Evolutionary conservation across 2,113 vertebrate genomes (phyloP).

Genomic region (Perca schrenkii): DNA sequence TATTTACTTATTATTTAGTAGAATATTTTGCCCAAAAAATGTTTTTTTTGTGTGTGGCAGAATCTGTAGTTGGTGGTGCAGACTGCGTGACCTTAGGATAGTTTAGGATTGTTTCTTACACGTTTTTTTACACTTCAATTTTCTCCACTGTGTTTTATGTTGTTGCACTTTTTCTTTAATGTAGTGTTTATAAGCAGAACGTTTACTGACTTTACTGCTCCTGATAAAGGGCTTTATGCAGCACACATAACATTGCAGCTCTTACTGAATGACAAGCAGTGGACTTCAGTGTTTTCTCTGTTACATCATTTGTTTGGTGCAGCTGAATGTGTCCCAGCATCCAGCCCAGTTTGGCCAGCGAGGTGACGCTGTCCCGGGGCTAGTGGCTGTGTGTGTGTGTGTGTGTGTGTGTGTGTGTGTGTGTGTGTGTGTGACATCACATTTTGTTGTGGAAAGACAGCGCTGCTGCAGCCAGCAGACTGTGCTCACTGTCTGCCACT

Average conservation of each 20-base stretch:
- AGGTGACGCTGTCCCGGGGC: slow-evolving; percentile 44
- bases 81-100: neutral
- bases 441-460: slow-evolving; percentile 66
- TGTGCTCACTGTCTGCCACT: slow-evolving; percentile 61
- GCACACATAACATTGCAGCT: neutral
- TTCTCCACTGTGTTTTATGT: neutral
- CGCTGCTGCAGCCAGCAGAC: slow-evolving; percentile 53
- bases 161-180: neutral
- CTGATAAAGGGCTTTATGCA: neutral
- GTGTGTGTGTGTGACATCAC: slow-evolving; percentile 57
- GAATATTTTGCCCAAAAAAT: too few relatives aligned
- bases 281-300: slow-evolving; percentile 49
- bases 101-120: neutral
- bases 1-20: too few relatives aligned
- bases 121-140: neutral
- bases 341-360: slow-evolving; percentile 29
- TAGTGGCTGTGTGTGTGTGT: neutral
- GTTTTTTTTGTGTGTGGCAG: too few relatives aligned
- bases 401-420: neutral
- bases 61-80: too few relatives aligned
- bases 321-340: slow-evolving; percentile 43
- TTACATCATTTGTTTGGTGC: slow-evolving; percentile 74
- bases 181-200: neutral
- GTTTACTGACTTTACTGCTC: neutral
- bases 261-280: slow-evolving; percentile 8